Percentiles rank a stretch among this genome's conserved stretches.
phyloP scores from a whole-genome alignment of 2,888 invertebrate genomes.

The Pseudococcus longispinus region DNA sequence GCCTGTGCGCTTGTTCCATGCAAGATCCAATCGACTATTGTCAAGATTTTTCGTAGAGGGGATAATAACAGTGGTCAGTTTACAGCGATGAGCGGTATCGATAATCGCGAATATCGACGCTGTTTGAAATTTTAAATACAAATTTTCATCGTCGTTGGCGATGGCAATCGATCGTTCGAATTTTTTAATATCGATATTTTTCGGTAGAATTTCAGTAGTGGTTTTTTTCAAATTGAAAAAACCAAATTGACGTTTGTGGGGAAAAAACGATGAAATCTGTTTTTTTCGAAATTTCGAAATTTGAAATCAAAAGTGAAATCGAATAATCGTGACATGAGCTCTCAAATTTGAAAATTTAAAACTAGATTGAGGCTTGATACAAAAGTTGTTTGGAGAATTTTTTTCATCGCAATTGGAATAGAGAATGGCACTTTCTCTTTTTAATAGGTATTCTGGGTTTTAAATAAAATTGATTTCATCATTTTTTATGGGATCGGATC shows the following conservation, averaged over 20 bases:
- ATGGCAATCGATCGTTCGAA: not conserved
- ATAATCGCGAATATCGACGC: not conserved
- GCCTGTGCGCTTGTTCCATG: conserved; percentile 54
- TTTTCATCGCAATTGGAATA: too few relatives aligned
- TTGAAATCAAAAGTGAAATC: not conserved
- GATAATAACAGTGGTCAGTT: conserved; percentile 55
- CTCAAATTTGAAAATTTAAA: too few relatives aligned
- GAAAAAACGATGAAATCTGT: not conserved
- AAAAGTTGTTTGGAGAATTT: too few relatives aligned
- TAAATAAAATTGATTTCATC: too few relatives aligned
- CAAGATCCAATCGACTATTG: conserved; percentile 51
- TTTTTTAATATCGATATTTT: not conserved
- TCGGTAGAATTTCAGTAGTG: not conserved
- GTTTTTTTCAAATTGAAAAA: not conserved
- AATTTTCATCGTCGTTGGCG: not conserved
- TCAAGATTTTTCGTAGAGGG: conserved; percentile 52
- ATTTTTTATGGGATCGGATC: too few relatives aligned
- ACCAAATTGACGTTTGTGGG: not conserved
- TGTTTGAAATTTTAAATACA: conserved; percentile 8
- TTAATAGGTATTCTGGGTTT: too few relatives aligned
- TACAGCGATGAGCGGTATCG: not conserved
- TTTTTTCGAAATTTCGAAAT: not conserved
- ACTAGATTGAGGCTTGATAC: too few relatives aligned
- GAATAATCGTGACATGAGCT: too few relatives aligned
- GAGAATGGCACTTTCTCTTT: too few relatives aligned